phyloP scores from a whole-genome alignment of 92 coral and sea anemone genomes.

The Siderastrea siderea region DNA sequence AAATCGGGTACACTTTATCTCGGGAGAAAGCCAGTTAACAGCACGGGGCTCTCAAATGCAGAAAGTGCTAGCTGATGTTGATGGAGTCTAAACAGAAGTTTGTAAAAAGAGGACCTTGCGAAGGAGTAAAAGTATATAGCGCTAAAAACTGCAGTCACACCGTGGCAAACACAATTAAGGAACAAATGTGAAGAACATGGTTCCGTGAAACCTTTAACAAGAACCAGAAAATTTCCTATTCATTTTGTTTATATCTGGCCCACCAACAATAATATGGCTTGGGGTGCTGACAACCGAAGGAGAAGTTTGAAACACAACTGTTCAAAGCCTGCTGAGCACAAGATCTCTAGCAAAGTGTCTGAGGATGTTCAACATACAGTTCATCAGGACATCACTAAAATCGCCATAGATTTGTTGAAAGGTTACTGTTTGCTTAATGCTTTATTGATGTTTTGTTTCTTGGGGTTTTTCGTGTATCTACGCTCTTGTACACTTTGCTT shows the following conservation, averaged over 20 bases:
- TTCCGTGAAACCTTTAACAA: neutral
- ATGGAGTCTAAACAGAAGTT: constrained; percentile 4
- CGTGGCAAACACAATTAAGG: constrained; percentile 34
- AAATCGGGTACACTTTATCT: constrained; percentile 37
- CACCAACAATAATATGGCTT: constrained; percentile 35
- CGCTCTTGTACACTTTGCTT: too few relatives aligned
- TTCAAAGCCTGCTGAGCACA: constrained; percentile 34
- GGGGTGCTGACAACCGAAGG: constrained; percentile 4
- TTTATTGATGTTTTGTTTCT: too few relatives aligned
- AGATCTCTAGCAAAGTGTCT: constrained; percentile 2
- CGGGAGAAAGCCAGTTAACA: constrained; percentile 50
- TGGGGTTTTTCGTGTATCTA: too few relatives aligned
- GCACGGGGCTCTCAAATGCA: constrained; percentile 23
- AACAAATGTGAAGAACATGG: constrained; percentile 43
- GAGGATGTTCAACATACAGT: constrained; percentile 1
- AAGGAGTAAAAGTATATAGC: constrained; percentile 34
- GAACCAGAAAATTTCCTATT: constrained; percentile 32
- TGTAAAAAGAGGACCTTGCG: constrained; percentile 26
- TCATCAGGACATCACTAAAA: constrained; percentile 3
- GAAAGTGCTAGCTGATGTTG: neutral
- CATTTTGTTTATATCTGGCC: constrained; percentile 46
- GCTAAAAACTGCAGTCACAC: constrained; percentile 13
- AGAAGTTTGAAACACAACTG: constrained; percentile 13
- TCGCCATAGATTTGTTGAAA: constrained; percentile 21
- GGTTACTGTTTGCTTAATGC: too few relatives aligned